Base-by-base conservation (phyloP, 2,113 vertebrate species). In the Lota lota region DNA sequence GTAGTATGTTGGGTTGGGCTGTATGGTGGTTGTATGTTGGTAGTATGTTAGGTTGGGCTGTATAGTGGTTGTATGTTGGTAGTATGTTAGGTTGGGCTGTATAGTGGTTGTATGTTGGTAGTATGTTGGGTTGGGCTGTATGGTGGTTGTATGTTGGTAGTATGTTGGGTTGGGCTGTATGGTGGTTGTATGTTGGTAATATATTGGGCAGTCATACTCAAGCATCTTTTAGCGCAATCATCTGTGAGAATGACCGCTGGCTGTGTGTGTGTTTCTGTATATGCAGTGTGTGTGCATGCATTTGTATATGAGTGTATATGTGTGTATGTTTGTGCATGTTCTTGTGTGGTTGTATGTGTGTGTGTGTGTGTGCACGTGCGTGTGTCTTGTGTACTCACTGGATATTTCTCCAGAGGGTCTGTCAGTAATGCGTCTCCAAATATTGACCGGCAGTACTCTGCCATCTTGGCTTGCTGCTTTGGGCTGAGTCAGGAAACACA, bases 381-480 rank as follows among this genome's bases (percentile, higher is more conserved):
- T 53, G 68, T 62, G 62, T 74, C 10, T 57, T 51, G 56, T 78
- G 70, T 69, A 87, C 92, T 96, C 92, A 99, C 97, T 61, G 90
- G 94, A 75, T 98, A 96, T 92, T 98, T 99, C 88, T 99, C 97
- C 88, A 98, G 85, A 5, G 93, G 86, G 64, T 99, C 97, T 78
- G 94, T 99, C 79, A 99, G 93, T 61, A 99, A 84, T 16, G 95
- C 94, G 0, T 99, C 96, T 79, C 97, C 97, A 86, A 99, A 99
- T 93, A 99, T 98, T 81, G 96, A 93, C 63, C 95, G 92, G 90
- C 97, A 99, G 79, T 99, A 98, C 85, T 99, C 97, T 0, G 97
- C 97, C 97, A 99, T 99, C 91, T 99, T 99, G 36, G 96, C 97
- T 84, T 99, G 97, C 79, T 98, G 97, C 86, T 98, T 99, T 6